Base-by-base conservation (phyloP, 2,113 vertebrate species). In the Macquaria ambigua region DNA sequence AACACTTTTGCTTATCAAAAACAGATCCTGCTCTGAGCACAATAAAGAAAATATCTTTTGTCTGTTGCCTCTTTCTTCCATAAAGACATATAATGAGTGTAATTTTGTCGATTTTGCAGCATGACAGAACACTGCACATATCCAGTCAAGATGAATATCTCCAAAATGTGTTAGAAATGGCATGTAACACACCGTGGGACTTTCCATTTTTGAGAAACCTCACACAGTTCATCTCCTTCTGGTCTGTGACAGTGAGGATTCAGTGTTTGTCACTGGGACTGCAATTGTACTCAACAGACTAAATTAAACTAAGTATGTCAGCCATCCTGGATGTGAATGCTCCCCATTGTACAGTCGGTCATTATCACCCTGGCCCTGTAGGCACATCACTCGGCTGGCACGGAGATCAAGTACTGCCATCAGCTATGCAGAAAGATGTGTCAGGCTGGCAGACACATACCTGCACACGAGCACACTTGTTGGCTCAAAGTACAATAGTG, bases 391-490 rank as follows among this genome's bases (percentile, higher is more conserved):
- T 77, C 28, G 20, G 69, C 68, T 87, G 81, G 53, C 81, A 74
- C 16, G 2, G 66, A 80, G 74, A 89, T 89, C 75, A 86, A 81
- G 74, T 64, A 59, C 70, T 43, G 43, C 39, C 81, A 84, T 86
- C 69, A 77, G 48, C 79, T 84, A 73, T 79, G 69, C 74, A 89
- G 52, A 62, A 77, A 76, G 46, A 87, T 67, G 25, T 86, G 74
- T 86, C 70, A 76, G 59, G 8, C 74, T 64, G 76, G 58, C 70
- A 69, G 67, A 87, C 39, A 18, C 16, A 31, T 72, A 87, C 86
- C 67, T 85, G 77, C 55, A 69, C 56, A 75, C 31, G 10, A 43
- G 56, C 62, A 5, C 56, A 63, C 61, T 56, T n/a, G 55, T 48
- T 84, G 74, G 80, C 80, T 61, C 61, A 21, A 46, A 61, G 21